These are phyloP conservation scores for Menura novaehollandiae DNA, from an alignment of 2,113 vertebrate genomes.

Conservation along the genomic window DNA sequence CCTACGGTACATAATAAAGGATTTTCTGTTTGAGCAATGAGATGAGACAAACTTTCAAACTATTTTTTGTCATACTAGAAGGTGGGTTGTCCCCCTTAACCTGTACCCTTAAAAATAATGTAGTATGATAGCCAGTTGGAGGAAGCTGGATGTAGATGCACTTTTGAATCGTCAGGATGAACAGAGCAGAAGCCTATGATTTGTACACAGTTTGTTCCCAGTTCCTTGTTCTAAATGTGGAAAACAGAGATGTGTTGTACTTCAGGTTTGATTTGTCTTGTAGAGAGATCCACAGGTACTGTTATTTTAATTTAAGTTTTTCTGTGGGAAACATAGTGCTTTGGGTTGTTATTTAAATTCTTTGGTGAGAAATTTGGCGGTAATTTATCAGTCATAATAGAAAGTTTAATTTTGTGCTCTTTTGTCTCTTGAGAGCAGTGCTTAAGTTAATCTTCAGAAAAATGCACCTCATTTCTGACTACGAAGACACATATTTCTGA, in stretches of 20 bases:
- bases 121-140: background rate
- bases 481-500: background rate
- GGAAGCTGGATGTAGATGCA: background rate
- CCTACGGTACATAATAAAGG: conserved; percentile 44
- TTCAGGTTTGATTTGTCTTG: conserved; percentile 1
- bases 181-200: conserved; percentile 4
- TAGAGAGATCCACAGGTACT: background rate
- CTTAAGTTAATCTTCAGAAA: background rate
- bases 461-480: background rate
- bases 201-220: conserved; percentile 18
- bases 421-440: background rate
- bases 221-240: conserved; percentile 56
- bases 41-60: conserved; percentile 38
- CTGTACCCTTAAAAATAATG: background rate
- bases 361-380: background rate
- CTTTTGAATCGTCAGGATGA: background rate
- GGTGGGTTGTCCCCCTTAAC: background rate
- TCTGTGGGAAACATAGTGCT: background rate
- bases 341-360: background rate
- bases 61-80: conserved; percentile 21
- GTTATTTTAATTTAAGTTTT: conserved; percentile 12
- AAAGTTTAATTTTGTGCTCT: background rate
- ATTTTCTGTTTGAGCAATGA: conserved; percentile 55
- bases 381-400: background rate
- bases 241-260: conserved; percentile 53